Percentiles rank a stretch among this genome's conserved stretches.
Conservation (phyloP, 2,888 invertebrate species). For the Acanthococcus lagerstroemiae region DNA sequence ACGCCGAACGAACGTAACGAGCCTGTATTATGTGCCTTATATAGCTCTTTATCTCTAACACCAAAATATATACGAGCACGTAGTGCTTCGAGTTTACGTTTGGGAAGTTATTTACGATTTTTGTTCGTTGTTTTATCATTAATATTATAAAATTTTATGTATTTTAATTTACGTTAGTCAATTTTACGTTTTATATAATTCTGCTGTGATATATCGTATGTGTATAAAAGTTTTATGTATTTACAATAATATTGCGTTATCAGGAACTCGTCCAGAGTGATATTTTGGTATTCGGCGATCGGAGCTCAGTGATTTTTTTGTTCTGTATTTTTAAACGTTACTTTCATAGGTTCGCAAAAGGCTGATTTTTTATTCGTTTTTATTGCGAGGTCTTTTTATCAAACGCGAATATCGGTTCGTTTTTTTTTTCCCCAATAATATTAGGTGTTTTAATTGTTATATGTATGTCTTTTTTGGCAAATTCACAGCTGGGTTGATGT, state of each 20-base stretch:
- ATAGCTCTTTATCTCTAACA: neutral
- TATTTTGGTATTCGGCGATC: neutral
- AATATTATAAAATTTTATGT: constrained; percentile 4
- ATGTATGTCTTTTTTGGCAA: too few relatives aligned
- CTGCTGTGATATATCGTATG: neutral
- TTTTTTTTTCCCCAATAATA: too few relatives aligned
- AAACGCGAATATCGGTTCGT: too few relatives aligned
- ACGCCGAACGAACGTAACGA: too few relatives aligned
- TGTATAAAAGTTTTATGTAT: neutral
- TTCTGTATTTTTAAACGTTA: too few relatives aligned
- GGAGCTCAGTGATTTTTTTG: neutral
- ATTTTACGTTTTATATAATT: constrained; percentile 9
- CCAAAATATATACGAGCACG: neutral
- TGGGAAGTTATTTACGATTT: neutral
- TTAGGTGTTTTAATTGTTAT: too few relatives aligned
- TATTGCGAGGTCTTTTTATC: neutral
- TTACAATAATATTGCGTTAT: neutral
- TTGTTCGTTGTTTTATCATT: neutral
- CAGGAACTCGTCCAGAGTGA: neutral
- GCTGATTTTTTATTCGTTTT: neutral
- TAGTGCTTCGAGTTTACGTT: neutral
- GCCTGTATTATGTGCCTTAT: neutral
- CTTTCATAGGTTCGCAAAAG: neutral
- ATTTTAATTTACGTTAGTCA: constrained; percentile 11
- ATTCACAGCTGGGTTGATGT: too few relatives aligned